Percentiles rank a stretch among this genome's conserved stretches.
phyloP scores from a whole-genome alignment of 2,888 invertebrate species.

The Clanis bilineata region DNA sequence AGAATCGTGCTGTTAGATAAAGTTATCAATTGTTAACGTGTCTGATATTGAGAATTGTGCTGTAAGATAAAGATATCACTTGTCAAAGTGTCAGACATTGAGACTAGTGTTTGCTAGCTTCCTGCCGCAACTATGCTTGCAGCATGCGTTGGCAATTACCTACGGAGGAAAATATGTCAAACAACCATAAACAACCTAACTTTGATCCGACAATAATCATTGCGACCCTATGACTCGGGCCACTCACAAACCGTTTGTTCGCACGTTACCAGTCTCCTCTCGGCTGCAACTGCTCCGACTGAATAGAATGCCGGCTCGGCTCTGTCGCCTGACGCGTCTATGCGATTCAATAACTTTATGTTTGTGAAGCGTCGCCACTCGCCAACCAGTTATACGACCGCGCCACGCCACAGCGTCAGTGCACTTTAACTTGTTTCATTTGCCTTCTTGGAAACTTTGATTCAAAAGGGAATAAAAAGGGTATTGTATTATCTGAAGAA shows the following conservation, averaged over 20 bases:
- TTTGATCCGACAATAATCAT: too few species aligned
- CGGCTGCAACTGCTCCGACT: conserved; percentile 26
- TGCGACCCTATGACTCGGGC: conserved; percentile 4
- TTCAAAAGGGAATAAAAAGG: background rate
- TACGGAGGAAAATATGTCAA: too few species aligned
- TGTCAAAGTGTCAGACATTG: too few species aligned
- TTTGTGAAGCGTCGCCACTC: conserved; percentile 27
- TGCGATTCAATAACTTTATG: conserved; percentile 41
- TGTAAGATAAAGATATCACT: too few species aligned
- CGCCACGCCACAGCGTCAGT: background rate
- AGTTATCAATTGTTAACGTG: too few species aligned
- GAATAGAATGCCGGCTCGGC: conserved; percentile 28
- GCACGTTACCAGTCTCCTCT: conserved; percentile 27
- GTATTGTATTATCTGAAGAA: background rate
- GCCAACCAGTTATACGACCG: background rate
- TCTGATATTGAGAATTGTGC: too few species aligned
- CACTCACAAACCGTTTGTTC: conserved; percentile 15
- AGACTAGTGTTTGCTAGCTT: too few species aligned
- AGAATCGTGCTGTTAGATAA: too few species aligned
- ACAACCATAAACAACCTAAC: too few species aligned
- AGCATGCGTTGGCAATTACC: too few species aligned
- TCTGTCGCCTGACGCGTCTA: conserved; percentile 30
- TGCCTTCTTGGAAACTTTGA: background rate
- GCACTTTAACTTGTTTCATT: background rate
- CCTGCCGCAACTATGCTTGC: too few species aligned